phyloP scores from a whole-genome alignment of 2,888 invertebrate species.

The Papilio protenor region DNA sequence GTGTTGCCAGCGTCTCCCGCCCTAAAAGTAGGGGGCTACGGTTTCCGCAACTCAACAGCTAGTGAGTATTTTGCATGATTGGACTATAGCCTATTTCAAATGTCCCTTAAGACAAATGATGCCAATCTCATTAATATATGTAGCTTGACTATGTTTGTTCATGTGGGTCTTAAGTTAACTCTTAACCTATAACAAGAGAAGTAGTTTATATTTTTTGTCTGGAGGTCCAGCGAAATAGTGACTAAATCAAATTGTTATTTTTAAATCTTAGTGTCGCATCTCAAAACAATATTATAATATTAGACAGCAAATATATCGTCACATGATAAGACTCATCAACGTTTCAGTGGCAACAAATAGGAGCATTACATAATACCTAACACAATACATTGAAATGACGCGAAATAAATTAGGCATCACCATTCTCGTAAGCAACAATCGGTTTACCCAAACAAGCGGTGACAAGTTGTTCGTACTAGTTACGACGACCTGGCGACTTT shows the following conservation, averaged over 20 bases:
- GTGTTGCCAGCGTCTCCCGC: no score
- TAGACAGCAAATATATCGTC: constrained; percentile 15
- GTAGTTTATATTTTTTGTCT: neutral
- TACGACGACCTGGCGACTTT: constrained; percentile 39
- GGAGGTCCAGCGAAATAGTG: neutral
- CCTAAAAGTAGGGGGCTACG: no score
- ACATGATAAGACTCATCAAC: neutral
- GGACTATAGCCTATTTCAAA: no score
- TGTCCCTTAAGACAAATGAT: no score
- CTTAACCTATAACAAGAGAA: no score
- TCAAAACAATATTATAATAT: constrained; percentile 7
- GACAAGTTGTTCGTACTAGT: constrained; percentile 38
- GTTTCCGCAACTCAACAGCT: no score
- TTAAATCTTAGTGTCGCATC: neutral
- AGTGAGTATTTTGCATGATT: no score
- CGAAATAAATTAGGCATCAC: constrained; percentile 34
- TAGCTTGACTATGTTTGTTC: no score
- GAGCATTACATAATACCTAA: neutral
- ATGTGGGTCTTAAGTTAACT: no score
- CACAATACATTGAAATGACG: constrained; percentile 22
- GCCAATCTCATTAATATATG: no score
- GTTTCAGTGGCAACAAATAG: neutral
- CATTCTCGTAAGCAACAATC: constrained; percentile 20
- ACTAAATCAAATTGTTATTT: neutral
- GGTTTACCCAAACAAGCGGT: constrained; percentile 36